Percentiles rank a stretch among this genome's conserved stretches.
phyloP scores from a whole-genome alignment of 2,888 invertebrate species.

The Harpalus rufipes region DNA sequence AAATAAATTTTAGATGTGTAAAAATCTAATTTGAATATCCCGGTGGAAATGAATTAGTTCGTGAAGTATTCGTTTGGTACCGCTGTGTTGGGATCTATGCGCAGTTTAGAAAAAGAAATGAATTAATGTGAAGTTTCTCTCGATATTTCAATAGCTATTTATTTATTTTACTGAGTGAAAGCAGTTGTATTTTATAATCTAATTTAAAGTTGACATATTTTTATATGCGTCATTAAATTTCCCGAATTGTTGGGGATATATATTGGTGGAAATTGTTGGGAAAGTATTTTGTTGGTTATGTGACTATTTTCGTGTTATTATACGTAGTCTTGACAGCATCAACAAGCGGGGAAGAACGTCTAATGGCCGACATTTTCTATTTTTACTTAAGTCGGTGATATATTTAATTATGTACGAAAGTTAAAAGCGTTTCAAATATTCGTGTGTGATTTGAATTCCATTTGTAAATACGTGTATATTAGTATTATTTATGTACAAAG shows the following conservation, averaged over 20 bases:
- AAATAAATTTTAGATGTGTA: too few species aligned
- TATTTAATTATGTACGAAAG: slow-evolving; percentile 70
- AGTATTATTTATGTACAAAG: slow-evolving; percentile 69
- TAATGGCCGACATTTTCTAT: slow-evolving; percentile 72
- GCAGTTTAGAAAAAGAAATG: neutral
- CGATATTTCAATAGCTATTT: neutral
- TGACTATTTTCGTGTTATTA: slow-evolving; percentile 33
- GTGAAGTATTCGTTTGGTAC: neutral
- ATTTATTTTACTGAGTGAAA: neutral
- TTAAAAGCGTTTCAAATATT: slow-evolving; percentile 69
- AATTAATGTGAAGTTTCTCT: neutral
- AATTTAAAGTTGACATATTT: neutral
- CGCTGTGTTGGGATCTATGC: neutral
- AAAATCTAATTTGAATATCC: neutral
- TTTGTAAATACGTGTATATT: slow-evolving; percentile 69
- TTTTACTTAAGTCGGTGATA: slow-evolving; percentile 71
- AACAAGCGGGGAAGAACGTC: slow-evolving; percentile 56
- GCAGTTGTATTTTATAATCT: neutral
- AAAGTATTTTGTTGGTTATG: slow-evolving; percentile 32
- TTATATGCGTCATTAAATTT: neutral
- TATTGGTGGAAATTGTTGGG: neutral
- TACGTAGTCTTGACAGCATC: slow-evolving; percentile 30
- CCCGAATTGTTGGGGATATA: neutral
- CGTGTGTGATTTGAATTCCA: slow-evolving; percentile 63
- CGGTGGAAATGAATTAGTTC: neutral